Conservation (phyloP, 2,888 invertebrate species). For the Gandaritis pyraliata region DNA sequence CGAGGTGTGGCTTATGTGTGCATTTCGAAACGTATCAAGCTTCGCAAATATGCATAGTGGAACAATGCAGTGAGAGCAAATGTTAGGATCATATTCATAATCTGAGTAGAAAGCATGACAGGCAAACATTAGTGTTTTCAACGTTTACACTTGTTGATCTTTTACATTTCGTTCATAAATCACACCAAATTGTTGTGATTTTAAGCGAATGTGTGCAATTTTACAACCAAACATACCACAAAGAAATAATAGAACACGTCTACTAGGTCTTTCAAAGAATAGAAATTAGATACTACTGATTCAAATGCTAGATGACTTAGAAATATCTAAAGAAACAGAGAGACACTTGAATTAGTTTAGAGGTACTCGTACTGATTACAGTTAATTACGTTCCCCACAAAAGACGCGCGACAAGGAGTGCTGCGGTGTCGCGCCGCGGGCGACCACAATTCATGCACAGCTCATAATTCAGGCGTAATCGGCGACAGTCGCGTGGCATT, state of each 20-base stretch:
- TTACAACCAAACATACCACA: too few species aligned
- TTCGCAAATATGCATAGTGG: constrained; percentile 63
- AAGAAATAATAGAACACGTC: too few species aligned
- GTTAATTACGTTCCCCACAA: constrained; percentile 35
- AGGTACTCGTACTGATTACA: constrained; percentile 22
- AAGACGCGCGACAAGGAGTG: constrained; percentile 40
- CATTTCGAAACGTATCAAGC: constrained; percentile 65
- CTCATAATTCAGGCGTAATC: constrained; percentile 77
- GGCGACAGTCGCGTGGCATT: constrained; percentile 58
- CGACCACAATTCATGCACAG: constrained; percentile 64
- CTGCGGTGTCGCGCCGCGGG: constrained; percentile 49
- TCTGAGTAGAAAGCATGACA: constrained; percentile 14
- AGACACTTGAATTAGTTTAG: constrained; percentile 12
- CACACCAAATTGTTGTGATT: too few species aligned
- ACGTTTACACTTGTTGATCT: constrained; percentile 12
- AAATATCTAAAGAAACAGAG: too few species aligned
- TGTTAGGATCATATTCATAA: constrained; percentile 41
- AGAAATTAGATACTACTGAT: neutral
- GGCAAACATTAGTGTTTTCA: constrained; percentile 4
- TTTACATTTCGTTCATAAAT: neutral
- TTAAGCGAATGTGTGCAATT: too few species aligned
- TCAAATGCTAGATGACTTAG: neutral
- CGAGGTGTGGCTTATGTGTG: constrained; percentile 58
- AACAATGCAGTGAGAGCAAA: constrained; percentile 55
- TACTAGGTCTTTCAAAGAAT: too few species aligned